phyloP scores from a whole-genome alignment of 2,113 vertebrate species.

The Dipodomys ordii region DNA sequence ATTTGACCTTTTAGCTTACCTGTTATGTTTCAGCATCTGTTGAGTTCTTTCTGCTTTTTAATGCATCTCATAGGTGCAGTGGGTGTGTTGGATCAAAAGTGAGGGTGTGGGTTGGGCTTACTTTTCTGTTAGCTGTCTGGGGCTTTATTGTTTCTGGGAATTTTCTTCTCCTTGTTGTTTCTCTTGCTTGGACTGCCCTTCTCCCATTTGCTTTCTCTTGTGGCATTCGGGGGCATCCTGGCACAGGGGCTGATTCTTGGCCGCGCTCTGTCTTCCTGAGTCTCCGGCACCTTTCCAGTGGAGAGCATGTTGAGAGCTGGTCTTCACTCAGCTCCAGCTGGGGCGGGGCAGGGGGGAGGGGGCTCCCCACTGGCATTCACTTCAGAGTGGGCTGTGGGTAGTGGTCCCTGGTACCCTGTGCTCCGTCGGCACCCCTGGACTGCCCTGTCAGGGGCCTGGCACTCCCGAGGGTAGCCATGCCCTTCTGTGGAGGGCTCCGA shows the following conservation, averaged over 20 bases:
- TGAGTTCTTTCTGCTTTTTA: neutral
- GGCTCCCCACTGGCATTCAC: neutral
- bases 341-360: no score
- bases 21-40: neutral
- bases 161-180: neutral
- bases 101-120: fast-evolving
- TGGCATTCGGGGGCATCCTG: no score
- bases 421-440: fast-evolving
- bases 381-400: fast-evolving
- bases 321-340: neutral
- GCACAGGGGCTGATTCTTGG: neutral
- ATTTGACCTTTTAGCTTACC: neutral
- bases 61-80: neutral
- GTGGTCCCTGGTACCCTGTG: neutral
- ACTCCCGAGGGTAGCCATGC: neutral
- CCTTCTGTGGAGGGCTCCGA: no score
- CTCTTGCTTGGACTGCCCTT: neutral
- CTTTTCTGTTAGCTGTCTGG: neutral
- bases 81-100: fast-evolving
- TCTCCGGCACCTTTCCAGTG: fast-evolving
- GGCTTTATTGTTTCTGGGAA: fast-evolving
- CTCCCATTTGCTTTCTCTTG: neutral
- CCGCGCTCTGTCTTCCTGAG: neutral
- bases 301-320: fast-evolving
- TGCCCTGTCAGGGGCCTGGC: neutral